Evolutionary conservation across 2,888 invertebrate species (phyloP).

Genomic region (Lamproptera curius): DNA sequence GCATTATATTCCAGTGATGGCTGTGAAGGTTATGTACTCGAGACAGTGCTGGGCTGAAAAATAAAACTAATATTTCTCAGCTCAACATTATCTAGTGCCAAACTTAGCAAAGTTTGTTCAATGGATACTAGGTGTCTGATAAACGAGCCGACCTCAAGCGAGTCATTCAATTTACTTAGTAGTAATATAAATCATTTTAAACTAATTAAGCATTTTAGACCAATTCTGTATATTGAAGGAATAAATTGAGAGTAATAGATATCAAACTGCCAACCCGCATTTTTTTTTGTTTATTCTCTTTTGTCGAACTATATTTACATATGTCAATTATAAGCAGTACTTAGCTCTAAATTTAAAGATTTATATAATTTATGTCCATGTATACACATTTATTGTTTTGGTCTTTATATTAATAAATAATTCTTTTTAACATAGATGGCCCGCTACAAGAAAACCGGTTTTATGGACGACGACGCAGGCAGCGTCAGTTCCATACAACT

Average conservation of each 20-base stretch:
- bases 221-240: too few species aligned
- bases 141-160: too few species aligned
- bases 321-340: background rate
- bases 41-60: too few species aligned
- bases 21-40: too few species aligned
- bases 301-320: background rate
- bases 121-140: too few species aligned
- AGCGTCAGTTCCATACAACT: slow-evolving; percentile 91
- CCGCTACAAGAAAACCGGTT: slow-evolving; percentile 91
- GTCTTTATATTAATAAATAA: background rate
- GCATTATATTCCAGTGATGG: too few species aligned
- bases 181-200: too few species aligned
- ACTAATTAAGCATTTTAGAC: too few species aligned
- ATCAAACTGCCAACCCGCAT: background rate
- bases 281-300: background rate
- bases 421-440: slow-evolving; percentile 82
- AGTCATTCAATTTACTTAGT: too few species aligned
- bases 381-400: background rate
- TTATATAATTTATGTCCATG: background rate
- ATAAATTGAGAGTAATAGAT: background rate
- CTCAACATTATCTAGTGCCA: too few species aligned
- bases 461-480: slow-evolving; percentile 89
- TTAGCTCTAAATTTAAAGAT: background rate
- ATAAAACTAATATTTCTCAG: too few species aligned
- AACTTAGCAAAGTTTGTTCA: too few species aligned